Conservation (phyloP, 2,888 invertebrate species). For the Orthonevra nobilis region DNA sequence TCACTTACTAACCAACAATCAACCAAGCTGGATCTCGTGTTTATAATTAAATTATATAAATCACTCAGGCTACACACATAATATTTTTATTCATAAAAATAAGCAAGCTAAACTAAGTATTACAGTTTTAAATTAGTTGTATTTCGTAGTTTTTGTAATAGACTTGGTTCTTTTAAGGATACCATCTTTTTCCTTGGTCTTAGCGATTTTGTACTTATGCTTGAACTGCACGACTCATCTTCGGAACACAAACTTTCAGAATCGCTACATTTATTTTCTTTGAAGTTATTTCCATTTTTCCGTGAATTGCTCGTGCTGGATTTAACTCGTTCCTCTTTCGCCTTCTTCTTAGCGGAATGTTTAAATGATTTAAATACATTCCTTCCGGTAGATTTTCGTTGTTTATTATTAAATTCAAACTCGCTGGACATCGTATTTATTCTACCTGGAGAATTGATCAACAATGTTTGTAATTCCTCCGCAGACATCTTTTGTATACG, state of each 20-base stretch:
- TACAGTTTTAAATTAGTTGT: slow-evolving; percentile 39
- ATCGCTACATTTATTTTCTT: slow-evolving; percentile 37
- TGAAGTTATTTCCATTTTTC: neutral
- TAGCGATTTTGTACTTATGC: neutral
- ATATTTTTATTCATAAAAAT: too few relatives aligned
- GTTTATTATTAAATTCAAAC: too few relatives aligned
- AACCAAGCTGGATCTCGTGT: too few relatives aligned
- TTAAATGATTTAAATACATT: neutral
- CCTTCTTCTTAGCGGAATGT: neutral
- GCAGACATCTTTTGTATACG: too few relatives aligned
- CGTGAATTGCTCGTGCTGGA: neutral
- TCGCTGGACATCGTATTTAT: neutral
- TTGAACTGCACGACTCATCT: slow-evolving; percentile 3
- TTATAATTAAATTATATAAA: too few relatives aligned
- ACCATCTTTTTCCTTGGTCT: slow-evolving; percentile 12
- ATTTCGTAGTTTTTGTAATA: slow-evolving; percentile 43
- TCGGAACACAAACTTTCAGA: slow-evolving; percentile 37
- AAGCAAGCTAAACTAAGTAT: too few relatives aligned
- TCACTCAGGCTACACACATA: too few relatives aligned
- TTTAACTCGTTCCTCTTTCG: neutral
- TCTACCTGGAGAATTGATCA: neutral
- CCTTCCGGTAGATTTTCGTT: neutral
- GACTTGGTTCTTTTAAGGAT: slow-evolving; percentile 47
- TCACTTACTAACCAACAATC: too few relatives aligned
- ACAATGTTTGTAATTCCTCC: too few relatives aligned